Percentiles rank a stretch among this genome's conserved stretches.
These are phyloP conservation scores for Nudaria mundana DNA, from an alignment of 2,888 invertebrate genomes.

Conservation along the genomic window DNA sequence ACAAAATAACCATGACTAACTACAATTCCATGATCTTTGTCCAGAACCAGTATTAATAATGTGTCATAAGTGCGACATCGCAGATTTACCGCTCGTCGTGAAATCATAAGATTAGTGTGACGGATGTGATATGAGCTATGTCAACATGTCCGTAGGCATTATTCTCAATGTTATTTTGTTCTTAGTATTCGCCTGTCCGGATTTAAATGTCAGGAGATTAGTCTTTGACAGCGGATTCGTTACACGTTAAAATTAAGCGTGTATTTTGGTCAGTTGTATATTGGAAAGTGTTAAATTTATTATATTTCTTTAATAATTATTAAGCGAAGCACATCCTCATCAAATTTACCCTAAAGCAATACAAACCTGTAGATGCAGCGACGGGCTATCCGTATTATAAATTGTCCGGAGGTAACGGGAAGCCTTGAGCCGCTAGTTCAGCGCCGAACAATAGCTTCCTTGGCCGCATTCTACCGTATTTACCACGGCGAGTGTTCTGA, in stretches of 20 bases:
- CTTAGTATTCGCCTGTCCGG: slow-evolving; percentile 12
- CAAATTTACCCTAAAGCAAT: no score
- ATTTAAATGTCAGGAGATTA: slow-evolving; percentile 9
- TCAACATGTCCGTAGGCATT: slow-evolving; percentile 22
- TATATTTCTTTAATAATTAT: no score
- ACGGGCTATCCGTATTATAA: no score
- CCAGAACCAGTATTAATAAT: slow-evolving; percentile 40
- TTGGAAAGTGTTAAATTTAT: neutral
- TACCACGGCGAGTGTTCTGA: no score
- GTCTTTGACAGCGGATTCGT: slow-evolving; percentile 9
- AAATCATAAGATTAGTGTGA: slow-evolving; percentile 38
- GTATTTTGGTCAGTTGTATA: neutral
- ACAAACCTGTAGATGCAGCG: no score
- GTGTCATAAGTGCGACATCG: slow-evolving; percentile 54
- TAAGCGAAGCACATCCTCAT: no score
- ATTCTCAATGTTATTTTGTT: slow-evolving; percentile 11
- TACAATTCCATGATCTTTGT: slow-evolving; percentile 20
- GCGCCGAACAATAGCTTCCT: no score
- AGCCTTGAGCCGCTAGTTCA: no score
- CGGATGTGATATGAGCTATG: slow-evolving; percentile 27
- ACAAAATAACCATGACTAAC: no score
- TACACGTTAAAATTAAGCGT: slow-evolving; percentile 4
- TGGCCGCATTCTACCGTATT: no score
- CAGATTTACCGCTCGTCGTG: slow-evolving; percentile 40
- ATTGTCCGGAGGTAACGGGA: no score